Evolutionary conservation across 2,888 invertebrate genomes (phyloP).

Genomic region (Trissolcus japonicus): DNA sequence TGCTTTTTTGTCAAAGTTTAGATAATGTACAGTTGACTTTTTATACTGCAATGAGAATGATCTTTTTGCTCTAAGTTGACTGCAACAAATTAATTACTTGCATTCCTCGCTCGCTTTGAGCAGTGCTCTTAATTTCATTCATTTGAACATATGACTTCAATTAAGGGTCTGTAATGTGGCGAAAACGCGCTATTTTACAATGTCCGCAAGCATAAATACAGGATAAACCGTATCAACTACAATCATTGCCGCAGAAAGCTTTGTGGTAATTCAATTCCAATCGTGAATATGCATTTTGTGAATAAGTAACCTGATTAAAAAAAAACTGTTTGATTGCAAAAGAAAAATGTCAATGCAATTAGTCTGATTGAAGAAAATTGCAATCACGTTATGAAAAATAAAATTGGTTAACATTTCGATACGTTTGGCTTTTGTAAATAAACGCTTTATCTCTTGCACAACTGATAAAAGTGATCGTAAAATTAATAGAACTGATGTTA

Average conservation of each 20-base stretch:
- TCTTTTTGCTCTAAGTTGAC: slow-evolving; percentile 5
- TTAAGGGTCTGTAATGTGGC: slow-evolving; percentile 31
- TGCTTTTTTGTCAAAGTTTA: slow-evolving; percentile 15
- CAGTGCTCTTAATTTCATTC: slow-evolving; percentile 39
- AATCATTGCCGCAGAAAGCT: slow-evolving; percentile 1
- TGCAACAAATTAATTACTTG: slow-evolving; percentile 40
- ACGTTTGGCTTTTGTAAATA: not conserved
- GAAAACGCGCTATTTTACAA: slow-evolving; percentile 29
- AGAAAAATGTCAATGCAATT: too few relatives aligned
- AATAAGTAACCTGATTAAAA: not conserved
- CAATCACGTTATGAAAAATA: too few relatives aligned
- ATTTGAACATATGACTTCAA: slow-evolving; percentile 44
- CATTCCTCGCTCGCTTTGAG: slow-evolving; percentile 21
- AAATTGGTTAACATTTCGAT: too few relatives aligned
- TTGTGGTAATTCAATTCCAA: slow-evolving; percentile 7
- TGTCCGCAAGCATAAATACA: slow-evolving; percentile 11
- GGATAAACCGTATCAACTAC: slow-evolving; percentile 1
- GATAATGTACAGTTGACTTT: not conserved
- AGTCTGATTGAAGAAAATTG: too few relatives aligned
- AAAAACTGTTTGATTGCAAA: not conserved
- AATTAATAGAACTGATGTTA: slow-evolving; percentile 40
- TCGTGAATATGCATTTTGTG: not conserved
- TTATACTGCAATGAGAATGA: not conserved
- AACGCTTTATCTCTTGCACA: slow-evolving; percentile 32
- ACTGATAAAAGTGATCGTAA: slow-evolving; percentile 34